Evolutionary conservation across 2,113 vertebrate genomes (phyloP).

Genomic region (Dicentrarchus labrax): DNA sequence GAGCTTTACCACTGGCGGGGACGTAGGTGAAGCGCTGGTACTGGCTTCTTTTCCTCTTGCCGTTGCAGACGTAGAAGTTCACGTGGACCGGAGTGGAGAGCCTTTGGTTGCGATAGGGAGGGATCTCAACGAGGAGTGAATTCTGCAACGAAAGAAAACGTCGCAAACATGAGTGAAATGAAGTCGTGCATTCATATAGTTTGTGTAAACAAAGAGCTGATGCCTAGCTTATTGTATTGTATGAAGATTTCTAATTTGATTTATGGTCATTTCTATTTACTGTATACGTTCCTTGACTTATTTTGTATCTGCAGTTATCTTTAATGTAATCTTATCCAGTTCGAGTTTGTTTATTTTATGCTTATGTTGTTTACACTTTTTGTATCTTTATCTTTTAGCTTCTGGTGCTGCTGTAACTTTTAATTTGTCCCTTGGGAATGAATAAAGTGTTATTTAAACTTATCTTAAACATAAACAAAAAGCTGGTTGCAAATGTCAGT

Average conservation of each 20-base stretch:
- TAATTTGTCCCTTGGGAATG: not conserved
- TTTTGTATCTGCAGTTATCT: not conserved
- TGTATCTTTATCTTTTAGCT: not conserved
- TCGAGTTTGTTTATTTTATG: not conserved
- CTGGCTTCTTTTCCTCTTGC: constrained; percentile 98
- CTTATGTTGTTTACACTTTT: not conserved
- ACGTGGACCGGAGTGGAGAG: constrained; percentile 93
- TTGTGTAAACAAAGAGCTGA: not conserved
- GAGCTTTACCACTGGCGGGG: constrained; percentile 90
- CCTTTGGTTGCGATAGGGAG: constrained; percentile 94
- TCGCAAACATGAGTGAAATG: not conserved
- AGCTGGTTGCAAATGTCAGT: not conserved
- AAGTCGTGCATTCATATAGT: not conserved
- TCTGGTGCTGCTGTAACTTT: not conserved
- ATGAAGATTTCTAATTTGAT: not conserved
- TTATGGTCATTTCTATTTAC: not conserved
- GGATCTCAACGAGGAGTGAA: constrained; percentile 91
- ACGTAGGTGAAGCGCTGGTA: constrained; percentile 97
- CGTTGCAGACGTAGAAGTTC: constrained; percentile 98
- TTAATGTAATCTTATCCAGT: not conserved
- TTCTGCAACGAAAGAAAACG: constrained; percentile 81
- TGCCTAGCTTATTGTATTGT: not conserved
- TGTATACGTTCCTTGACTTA: not conserved
- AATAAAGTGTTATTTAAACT: not conserved
- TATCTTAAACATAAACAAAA: not conserved